phyloP scores from a whole-genome alignment of 1,140 invertebrate species.

The Drosophila takahashii region DNA sequence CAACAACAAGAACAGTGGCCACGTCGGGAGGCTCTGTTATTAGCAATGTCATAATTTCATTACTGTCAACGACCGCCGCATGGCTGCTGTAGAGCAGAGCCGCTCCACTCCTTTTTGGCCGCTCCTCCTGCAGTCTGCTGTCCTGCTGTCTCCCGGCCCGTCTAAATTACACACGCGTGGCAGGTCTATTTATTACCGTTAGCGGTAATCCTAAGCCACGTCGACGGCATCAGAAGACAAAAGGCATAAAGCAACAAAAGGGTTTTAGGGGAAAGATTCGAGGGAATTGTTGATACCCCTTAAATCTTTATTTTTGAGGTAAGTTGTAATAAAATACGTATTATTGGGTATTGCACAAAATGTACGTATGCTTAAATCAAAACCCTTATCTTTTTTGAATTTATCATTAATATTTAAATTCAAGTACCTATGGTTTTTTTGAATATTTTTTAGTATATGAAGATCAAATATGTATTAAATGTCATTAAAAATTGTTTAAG shows the following conservation, averaged over 20 bases:
- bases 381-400: too few species aligned
- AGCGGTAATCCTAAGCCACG: conserved; percentile 78
- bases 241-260: conserved; percentile 46
- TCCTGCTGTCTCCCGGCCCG: conserved; percentile 19
- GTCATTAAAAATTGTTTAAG: too few species aligned
- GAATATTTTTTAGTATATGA: too few species aligned
- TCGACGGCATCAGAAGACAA: conserved; percentile 46
- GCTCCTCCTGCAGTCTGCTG: conserved; percentile 7
- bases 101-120: conserved; percentile 24
- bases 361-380: too few species aligned
- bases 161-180: conserved; percentile 82
- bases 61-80: conserved; percentile 74
- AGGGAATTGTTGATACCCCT: conserved; percentile 35
- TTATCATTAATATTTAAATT: too few species aligned
- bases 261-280: not conserved
- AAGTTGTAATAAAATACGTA: not conserved
- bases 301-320: not conserved
- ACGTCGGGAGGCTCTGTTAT: conserved; percentile 65
- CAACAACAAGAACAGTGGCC: conserved; percentile 23
- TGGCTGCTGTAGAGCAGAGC: conserved; percentile 10
- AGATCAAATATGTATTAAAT: too few species aligned
- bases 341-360: too few species aligned
- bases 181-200: conserved; percentile 83
- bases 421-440: too few species aligned
- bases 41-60: conserved; percentile 83